Evolutionary conservation across 2,113 vertebrate species (phyloP).

Genomic region (Pitta sordida): DNA sequence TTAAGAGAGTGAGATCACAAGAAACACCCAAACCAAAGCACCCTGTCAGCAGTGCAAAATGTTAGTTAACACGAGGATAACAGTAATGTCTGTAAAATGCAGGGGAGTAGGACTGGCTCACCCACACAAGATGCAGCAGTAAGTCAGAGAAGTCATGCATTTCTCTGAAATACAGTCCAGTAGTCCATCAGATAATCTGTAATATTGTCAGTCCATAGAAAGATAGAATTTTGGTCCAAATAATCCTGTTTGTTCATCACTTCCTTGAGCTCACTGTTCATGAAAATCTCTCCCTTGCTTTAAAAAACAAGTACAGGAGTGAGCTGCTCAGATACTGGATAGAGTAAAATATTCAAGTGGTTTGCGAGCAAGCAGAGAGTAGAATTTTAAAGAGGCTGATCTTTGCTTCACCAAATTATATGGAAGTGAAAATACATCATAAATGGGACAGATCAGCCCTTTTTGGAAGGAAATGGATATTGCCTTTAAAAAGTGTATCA

Average conservation of each 20-base stretch:
- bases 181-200: not conserved
- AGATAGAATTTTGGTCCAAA: not conserved
- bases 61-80: not conserved
- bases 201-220: not conserved
- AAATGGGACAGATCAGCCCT: conserved; percentile 16
- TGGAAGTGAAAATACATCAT: conserved; percentile 10
- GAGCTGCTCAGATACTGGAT: not conserved
- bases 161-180: not conserved
- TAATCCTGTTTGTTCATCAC: not conserved
- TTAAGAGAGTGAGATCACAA: not conserved
- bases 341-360: conserved; percentile 16
- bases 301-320: not conserved
- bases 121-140: not conserved
- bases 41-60: not conserved
- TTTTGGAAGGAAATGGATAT: conserved; percentile 13
- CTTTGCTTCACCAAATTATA: conserved; percentile 39
- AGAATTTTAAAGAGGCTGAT: conserved; percentile 42
- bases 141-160: not conserved
- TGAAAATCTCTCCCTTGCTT: not conserved
- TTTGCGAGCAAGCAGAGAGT: not conserved
- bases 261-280: not conserved
- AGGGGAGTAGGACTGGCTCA: not conserved
- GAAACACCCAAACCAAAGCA: not conserved
- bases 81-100: not conserved
- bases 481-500: conserved; percentile 9